Evolutionary conservation across 30 jellyfish, hydroid and myxozoan species (phyloP).

Genomic region (Nemopilema nomurai): DNA sequence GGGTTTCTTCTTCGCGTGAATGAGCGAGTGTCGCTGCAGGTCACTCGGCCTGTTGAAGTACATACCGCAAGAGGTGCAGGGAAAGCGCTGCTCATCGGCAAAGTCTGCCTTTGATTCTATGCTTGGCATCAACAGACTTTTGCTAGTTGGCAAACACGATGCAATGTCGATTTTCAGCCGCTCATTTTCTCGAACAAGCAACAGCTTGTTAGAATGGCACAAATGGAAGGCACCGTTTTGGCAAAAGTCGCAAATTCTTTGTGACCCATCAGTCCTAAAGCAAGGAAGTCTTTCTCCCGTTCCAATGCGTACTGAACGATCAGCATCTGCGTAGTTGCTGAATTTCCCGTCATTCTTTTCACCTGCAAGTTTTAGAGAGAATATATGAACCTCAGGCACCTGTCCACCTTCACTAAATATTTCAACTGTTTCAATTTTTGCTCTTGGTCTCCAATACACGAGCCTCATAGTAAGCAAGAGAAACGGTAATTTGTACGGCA

Average conservation of each 20-base stretch:
- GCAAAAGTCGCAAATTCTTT: neutral
- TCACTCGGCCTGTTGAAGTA: conserved; percentile 64
- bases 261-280: neutral
- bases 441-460: too few relatives aligned
- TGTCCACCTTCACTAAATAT: too few relatives aligned
- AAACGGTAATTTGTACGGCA: too few relatives aligned
- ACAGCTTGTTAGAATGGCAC: neutral
- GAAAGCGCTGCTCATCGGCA: conserved; percentile 1
- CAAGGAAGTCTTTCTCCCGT: neutral
- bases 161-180: neutral
- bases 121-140: neutral
- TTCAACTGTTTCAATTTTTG: too few relatives aligned
- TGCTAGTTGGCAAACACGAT: neutral
- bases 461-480: too few relatives aligned
- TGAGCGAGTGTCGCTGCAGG: conserved; percentile 67
- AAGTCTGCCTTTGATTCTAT: neutral
- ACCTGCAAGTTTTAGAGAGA: neutral
- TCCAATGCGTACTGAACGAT: neutral
- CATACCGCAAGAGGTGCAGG: conserved; percentile 66
- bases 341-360: neutral
- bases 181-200: neutral
- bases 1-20: conserved; percentile 69
- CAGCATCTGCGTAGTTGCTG: neutral
- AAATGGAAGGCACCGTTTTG: neutral
- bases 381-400: too few relatives aligned